A percentile compares a stretch with the other conserved stretches of the same genome.
Evolutionary conservation across 2,888 invertebrate species (phyloP).

Genomic region (Syritta pipiens): DNA sequence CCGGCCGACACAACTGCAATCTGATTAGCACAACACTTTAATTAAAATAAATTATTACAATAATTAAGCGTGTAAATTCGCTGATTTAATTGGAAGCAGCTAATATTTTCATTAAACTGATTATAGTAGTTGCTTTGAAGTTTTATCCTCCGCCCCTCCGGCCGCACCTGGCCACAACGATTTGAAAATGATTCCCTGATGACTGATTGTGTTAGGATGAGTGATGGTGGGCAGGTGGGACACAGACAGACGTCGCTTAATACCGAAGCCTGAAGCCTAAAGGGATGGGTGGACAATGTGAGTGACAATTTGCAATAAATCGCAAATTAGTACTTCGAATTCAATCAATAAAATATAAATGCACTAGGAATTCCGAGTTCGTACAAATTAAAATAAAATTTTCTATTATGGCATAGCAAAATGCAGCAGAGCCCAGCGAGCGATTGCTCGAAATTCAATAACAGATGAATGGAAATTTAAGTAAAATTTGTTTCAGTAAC

Average conservation of each 20-base stretch:
- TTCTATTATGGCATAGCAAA: too few species aligned
- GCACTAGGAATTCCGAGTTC: slow-evolving; percentile 18
- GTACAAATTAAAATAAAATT: slow-evolving; percentile 12
- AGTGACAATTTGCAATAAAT: slow-evolving; percentile 25
- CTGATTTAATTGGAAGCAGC: slow-evolving; percentile 51
- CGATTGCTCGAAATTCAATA: too few species aligned
- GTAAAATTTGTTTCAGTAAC: too few species aligned
- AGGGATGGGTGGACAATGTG: neutral
- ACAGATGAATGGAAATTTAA: too few species aligned
- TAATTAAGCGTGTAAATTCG: slow-evolving; percentile 56
- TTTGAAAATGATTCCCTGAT: neutral
- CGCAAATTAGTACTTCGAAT: slow-evolving; percentile 29
- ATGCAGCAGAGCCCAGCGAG: too few species aligned
- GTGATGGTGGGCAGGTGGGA: neutral
- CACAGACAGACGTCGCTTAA: too few species aligned
- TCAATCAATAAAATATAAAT: slow-evolving; percentile 14
- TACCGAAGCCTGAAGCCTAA: too few species aligned
- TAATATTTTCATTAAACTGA: slow-evolving; percentile 56
- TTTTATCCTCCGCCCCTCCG: slow-evolving; percentile 10
- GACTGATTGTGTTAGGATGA: slow-evolving; percentile 30
- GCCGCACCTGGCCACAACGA: too few species aligned
- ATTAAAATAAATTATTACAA: slow-evolving; percentile 61
- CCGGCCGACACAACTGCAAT: slow-evolving; percentile 33
- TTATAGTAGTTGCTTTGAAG: slow-evolving; percentile 42
- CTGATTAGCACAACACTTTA: slow-evolving; percentile 55